These are phyloP conservation scores for Alexandromys fortis DNA, from an alignment of 2,113 vertebrate genomes.

Conservation along the genomic window DNA sequence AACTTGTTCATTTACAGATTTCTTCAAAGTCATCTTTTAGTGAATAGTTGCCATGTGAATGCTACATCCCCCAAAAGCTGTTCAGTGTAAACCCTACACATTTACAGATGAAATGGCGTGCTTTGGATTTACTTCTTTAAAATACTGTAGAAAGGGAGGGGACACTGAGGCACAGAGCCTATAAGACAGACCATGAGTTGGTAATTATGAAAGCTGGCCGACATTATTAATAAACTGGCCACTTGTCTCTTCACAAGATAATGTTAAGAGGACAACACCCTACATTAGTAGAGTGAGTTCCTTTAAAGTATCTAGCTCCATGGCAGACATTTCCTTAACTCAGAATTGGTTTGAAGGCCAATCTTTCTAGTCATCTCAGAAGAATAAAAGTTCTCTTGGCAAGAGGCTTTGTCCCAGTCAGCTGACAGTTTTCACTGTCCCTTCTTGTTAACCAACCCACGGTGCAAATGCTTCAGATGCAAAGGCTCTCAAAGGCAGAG, in stretches of 20 bases:
- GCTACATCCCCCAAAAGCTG: neutral
- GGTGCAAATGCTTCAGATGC: neutral
- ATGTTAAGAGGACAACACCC: neutral
- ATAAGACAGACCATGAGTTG: neutral
- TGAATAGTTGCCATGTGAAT: neutral
- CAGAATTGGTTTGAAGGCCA: neutral
- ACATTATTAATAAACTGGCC: neutral
- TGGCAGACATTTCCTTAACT: constrained; percentile 27
- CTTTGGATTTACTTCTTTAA: neutral
- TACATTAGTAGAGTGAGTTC: neutral
- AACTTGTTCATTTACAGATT: constrained; percentile 14
- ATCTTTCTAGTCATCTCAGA: neutral
- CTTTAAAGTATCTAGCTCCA: neutral
- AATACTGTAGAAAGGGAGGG: neutral
- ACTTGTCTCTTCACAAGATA: neutral
- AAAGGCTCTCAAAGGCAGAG: constrained; percentile 27
- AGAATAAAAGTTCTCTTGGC: neutral
- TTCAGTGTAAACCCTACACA: neutral
- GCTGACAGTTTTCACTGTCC: neutral
- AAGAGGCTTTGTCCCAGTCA: neutral
- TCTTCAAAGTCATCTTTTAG: constrained; percentile 46
- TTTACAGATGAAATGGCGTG: neutral
- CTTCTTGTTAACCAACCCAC: neutral
- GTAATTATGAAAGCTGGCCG: neutral
- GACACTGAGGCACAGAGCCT: fast-evolving